A percentile compares a stretch with the other conserved stretches of the same genome.
phyloP scores from a whole-genome alignment of 2,113 vertebrate genomes.

The Hypanus sabinus region DNA sequence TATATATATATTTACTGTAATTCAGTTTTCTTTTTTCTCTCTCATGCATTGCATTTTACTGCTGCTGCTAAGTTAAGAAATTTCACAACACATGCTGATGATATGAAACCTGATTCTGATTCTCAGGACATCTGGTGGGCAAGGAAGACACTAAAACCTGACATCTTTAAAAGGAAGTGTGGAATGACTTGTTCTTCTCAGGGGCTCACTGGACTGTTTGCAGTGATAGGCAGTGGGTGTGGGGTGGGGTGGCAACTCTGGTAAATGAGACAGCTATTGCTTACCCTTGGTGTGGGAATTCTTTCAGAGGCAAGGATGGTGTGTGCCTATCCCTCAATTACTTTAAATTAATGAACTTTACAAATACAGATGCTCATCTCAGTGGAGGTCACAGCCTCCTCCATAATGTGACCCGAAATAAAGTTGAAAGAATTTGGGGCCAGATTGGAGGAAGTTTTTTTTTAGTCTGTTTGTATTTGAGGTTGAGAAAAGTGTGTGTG shows the following conservation, averaged over 20 bases:
- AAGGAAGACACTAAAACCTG: no score
- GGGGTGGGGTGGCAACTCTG: no score
- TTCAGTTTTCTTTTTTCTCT: no score
- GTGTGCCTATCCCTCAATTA: neutral
- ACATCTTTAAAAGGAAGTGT: neutral
- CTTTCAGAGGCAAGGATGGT: slow-evolving; percentile 9
- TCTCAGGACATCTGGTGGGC: no score
- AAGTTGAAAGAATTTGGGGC: neutral
- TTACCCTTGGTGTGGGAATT: neutral
- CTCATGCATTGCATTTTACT: no score
- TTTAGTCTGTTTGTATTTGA: no score
- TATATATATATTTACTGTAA: no score
- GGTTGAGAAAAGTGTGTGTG: neutral
- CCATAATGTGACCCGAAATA: neutral
- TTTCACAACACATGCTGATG: no score
- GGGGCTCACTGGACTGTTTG: neutral
- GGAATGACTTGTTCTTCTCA: neutral
- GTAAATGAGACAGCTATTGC: neutral
- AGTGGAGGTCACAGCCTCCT: slow-evolving; percentile 9
- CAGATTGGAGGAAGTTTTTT: neutral
- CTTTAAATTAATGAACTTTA: slow-evolving; percentile 26
- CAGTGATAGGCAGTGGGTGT: neutral
- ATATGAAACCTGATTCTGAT: no score
- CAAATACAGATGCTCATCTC: slow-evolving; percentile 6
- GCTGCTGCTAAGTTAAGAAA: no score